Base-by-base conservation (phyloP, 2,113 vertebrate genomes). In the Phycodurus eques region DNA sequence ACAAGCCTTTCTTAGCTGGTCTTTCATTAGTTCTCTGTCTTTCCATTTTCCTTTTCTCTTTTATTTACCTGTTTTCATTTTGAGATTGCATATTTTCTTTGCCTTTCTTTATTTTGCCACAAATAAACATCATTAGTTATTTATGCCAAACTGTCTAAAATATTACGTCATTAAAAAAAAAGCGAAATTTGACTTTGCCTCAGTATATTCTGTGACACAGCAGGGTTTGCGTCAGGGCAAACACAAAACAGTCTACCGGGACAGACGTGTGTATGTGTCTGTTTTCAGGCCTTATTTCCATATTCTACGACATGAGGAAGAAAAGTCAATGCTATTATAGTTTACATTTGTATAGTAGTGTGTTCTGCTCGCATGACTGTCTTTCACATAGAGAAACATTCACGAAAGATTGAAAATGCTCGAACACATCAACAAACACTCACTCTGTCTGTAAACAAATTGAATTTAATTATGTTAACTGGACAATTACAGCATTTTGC, bases 401-500 rank as follows among this genome's bases (percentile, higher is more conserved):
- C 56, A 59, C 20, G 7, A 8, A 12, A 61, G 11, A 33, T 33
- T 5, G 8, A 33, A 33, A 61, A 8, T 67, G 69, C 42, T 43
- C 39, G 27, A 44, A 46, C 42, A 20, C 56, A 51, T n/a, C 35
- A 0, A 67, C 56, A n/a, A 15, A 49, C n/a, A 15, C 47, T 44
- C 2, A 1, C 53, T 35, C 44, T 70, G n/a, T 35, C 49, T 60
- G 20, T 67, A 57, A 68, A 67, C 13, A 19, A 56, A 68, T 42
- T 35, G 15, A 60, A 70, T 44, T 3, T 12, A 64, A 22, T 20
- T 2, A 6, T 46, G 0, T 64, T 33, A 73, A 62, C 2, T 62
- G 64, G 77, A 57, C 73, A 67, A 49, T 47, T 56, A 54, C 64
- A 66, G 47, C 62, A 27, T 80, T 89, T 73, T 76, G 78, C 81